Evolutionary conservation across 2,888 invertebrate species (phyloP).

Genomic region (Epiblema foenella): DNA sequence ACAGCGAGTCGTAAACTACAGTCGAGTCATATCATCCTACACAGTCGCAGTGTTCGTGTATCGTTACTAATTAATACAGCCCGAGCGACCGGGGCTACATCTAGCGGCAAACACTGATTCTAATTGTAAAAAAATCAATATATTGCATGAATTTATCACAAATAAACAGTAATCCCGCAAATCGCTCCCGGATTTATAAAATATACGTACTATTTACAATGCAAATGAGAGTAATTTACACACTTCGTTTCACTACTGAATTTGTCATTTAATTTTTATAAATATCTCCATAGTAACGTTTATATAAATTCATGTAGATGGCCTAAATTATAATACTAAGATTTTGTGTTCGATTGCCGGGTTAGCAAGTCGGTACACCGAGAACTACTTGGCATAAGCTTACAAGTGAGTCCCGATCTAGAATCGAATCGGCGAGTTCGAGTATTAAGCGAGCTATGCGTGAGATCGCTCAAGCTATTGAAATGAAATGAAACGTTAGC

Average conservation of each 20-base stretch:
- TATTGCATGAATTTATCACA: slow-evolving; percentile 81
- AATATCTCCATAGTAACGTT: slow-evolving; percentile 71
- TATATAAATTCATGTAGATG: slow-evolving; percentile 79
- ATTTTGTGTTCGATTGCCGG: slow-evolving; percentile 37
- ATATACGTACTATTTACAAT: slow-evolving; percentile 76
- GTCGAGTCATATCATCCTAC: slow-evolving; percentile 6
- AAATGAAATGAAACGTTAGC: slow-evolving; percentile 23
- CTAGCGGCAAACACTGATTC: slow-evolving; percentile 48
- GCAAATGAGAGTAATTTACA: slow-evolving; percentile 78
- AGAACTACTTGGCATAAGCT: slow-evolving; percentile 15
- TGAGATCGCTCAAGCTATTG: slow-evolving; percentile 31
- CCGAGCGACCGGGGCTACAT: slow-evolving; percentile 30
- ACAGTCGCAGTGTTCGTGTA: slow-evolving; percentile 65
- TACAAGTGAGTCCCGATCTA: slow-evolving; percentile 24
- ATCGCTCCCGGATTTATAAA: slow-evolving; percentile 64
- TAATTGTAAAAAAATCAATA: slow-evolving; percentile 59
- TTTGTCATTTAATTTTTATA: slow-evolving; percentile 80
- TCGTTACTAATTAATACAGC: slow-evolving; percentile 21
- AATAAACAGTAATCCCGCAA: slow-evolving; percentile 60
- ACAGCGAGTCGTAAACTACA: slow-evolving; percentile 37
- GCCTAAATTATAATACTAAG: slow-evolving; percentile 78
- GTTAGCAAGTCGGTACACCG: slow-evolving; percentile 4
- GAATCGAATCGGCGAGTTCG: slow-evolving; percentile 12
- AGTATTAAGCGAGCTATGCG: slow-evolving; percentile 28
- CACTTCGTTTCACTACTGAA: slow-evolving; percentile 74